Conservation (phyloP, 2,888 invertebrate species). For the Chrysolina americana region DNA sequence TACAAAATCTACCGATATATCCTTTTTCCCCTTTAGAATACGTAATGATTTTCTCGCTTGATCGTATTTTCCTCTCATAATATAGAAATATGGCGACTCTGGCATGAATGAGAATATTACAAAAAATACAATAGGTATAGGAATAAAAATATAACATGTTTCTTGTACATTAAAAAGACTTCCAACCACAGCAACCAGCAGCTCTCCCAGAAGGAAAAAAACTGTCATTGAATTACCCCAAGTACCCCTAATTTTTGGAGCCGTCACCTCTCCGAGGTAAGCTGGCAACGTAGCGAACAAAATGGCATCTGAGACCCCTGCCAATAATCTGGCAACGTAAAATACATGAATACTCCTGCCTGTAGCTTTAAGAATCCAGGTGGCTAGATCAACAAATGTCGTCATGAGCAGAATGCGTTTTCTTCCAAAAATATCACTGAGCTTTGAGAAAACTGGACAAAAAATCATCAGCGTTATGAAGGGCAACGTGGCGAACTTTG, state of each 20-base stretch:
- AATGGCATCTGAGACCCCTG: slow-evolving; percentile 50
- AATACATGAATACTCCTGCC: slow-evolving; percentile 58
- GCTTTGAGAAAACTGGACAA: slow-evolving; percentile 54
- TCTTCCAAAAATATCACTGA: slow-evolving; percentile 58
- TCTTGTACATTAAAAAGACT: slow-evolving; percentile 70
- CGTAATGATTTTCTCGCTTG: slow-evolving; percentile 48
- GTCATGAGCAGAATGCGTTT: too few species aligned
- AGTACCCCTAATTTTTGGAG: too few species aligned
- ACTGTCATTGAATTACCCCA: too few species aligned
- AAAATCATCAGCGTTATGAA: slow-evolving; percentile 56
- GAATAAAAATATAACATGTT: too few species aligned
- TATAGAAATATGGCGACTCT: too few species aligned
- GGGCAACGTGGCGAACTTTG: slow-evolving; percentile 62
- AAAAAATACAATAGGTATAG: too few species aligned
- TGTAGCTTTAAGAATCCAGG: slow-evolving; percentile 49
- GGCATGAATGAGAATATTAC: too few species aligned
- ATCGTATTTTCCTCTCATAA: too few species aligned
- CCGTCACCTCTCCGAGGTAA: too few species aligned
- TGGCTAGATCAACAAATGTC: too few species aligned
- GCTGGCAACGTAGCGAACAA: too few species aligned
- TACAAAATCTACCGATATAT: slow-evolving; percentile 56
- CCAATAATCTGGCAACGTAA: slow-evolving; percentile 58
- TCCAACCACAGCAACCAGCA: slow-evolving; percentile 68
- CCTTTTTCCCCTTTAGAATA: slow-evolving; percentile 51
- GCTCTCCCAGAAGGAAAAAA: too few species aligned